Evolutionary conservation across 2,113 vertebrate species (phyloP), one percentile per base, ranked within the genome.

Genomic region (Cebidichthys violaceus): DNA sequence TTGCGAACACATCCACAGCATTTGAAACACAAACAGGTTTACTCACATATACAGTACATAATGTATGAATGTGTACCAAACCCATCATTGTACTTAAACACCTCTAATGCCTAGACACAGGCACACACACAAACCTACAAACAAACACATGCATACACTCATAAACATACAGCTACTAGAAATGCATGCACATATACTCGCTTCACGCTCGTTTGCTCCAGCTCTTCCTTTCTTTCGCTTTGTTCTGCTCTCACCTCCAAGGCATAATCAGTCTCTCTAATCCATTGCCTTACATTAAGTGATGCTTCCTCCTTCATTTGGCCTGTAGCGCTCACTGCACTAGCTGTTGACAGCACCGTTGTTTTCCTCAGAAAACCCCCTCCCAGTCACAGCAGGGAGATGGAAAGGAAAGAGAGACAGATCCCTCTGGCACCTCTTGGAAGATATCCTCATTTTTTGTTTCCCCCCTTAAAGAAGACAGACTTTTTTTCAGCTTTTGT

Each of bases 181-280:
- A 71, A 81, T 70, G 18, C 33, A 11, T 54, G 39, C 66, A 76
- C 27, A 41, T 57, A 87, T 35, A 75, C 70, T 85, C 79, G 76
- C 68, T 81, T 14, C 67, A 86, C 79, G 78, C 68, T 81, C 15
- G 6, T 50, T 86, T 18, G 31, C 72, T 83, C 74, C 15, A 33
- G 76, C 50, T 88, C 86, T 91, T 72, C 82, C 41, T 85, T 85
- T 83, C 70, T 85, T 85, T 77, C 45, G 77, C 86, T 91, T 90
- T 88, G 75, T 87, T 77, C 71, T 82, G 70, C 83, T 88, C 80
- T 86, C 82, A 89, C 89, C 92, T 92, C 90, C 52, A 61, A 94
- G 93, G 88, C 89, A 89, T 92, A 88, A 93, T 94, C 89, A 91
- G 84, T 89, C 82, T 82, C 85, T 90, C 89, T 93, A 94, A 94